Evolutionary conservation across 2,113 vertebrate genomes (phyloP).

Genomic region (Uropsilus gracilis): DNA sequence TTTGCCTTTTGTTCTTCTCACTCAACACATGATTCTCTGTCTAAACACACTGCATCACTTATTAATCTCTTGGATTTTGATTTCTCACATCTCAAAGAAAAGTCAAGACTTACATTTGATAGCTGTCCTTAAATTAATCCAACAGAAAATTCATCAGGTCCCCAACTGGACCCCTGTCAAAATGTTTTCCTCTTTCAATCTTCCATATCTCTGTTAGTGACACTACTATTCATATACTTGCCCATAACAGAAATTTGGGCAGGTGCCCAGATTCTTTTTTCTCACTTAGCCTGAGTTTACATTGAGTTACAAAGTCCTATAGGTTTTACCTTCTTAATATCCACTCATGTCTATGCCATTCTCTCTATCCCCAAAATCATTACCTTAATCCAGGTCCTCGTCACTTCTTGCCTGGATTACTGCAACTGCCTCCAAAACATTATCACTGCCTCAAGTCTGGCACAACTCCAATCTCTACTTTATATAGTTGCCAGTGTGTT

Average conservation of each 20-base stretch:
- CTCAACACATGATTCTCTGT: not conserved
- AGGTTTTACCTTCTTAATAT: conserved; percentile 31
- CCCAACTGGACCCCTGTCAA: not conserved
- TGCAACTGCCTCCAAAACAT: not conserved
- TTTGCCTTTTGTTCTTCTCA: not conserved
- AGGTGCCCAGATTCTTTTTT: not conserved
- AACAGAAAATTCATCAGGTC: not conserved
- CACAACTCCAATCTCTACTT: not conserved
- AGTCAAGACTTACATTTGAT: not conserved
- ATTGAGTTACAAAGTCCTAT: not conserved
- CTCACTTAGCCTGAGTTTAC: not conserved
- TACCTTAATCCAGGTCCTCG: conserved; percentile 49
- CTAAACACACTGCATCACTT: not conserved
- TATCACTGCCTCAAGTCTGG: not conserved
- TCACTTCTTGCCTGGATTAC: conserved; percentile 23
- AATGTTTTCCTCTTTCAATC: not conserved
- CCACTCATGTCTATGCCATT: not conserved
- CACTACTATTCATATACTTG: not conserved
- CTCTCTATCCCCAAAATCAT: conserved; percentile 38
- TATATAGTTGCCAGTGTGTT: not conserved
- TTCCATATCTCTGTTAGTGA: not conserved
- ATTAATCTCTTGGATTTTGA: not conserved
- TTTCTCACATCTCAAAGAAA: not conserved
- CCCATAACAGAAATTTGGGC: conserved; percentile 8
- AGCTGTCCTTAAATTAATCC: not conserved